Conservation (phyloP, 2,113 vertebrate genomes). For the Rostratula benghalensis region DNA sequence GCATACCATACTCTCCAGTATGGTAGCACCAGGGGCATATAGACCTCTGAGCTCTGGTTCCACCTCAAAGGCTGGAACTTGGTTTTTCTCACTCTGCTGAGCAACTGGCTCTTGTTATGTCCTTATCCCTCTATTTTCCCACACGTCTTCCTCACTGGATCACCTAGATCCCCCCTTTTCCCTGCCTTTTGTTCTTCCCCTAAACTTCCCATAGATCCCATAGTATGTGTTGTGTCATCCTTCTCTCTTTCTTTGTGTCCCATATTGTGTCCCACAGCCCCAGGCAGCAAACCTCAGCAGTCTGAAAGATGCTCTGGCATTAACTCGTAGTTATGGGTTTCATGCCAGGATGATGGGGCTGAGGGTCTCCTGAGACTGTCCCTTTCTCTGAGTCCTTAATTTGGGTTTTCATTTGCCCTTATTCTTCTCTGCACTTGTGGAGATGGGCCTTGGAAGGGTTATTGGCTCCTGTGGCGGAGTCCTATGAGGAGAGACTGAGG, state of each 20-base stretch:
- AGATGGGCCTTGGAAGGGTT: neutral
- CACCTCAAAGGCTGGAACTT: neutral
- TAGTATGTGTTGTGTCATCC: neutral
- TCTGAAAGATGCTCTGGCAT: neutral
- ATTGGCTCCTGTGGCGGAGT: neutral
- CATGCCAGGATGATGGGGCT: neutral
- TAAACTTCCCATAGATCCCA: neutral
- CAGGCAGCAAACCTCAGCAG: neutral
- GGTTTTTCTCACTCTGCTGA: neutral
- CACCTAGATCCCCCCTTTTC: neutral
- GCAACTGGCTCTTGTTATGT: neutral
- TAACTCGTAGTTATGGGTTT: neutral
- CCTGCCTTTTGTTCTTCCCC: neutral
- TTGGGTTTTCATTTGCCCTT: neutral
- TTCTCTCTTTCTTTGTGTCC: neutral
- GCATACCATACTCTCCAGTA: neutral
- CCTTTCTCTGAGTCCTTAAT: neutral
- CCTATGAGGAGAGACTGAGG: too few species aligned
- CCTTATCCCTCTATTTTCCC: neutral
- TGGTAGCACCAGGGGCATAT: too few species aligned
- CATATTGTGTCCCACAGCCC: accelerated
- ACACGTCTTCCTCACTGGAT: neutral
- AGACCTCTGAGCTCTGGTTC: neutral
- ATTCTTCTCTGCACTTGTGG: neutral
- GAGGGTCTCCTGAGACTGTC: neutral